These are phyloP conservation scores for Charina bottae DNA, from an alignment of 2,113 vertebrate genomes.

Conservation along the genomic window DNA sequence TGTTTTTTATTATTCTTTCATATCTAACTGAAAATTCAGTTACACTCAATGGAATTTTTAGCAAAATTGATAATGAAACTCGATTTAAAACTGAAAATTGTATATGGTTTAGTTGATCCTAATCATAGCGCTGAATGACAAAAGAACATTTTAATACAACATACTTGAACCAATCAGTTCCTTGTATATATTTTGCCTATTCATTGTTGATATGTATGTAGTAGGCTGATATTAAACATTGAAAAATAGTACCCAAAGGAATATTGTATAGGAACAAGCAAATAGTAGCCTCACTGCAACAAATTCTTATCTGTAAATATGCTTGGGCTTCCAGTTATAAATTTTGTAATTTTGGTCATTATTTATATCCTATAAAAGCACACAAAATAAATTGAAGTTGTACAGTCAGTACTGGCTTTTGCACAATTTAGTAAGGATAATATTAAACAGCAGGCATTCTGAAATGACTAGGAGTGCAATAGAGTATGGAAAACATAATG, in stretches of 20 bases:
- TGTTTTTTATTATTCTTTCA: constrained; percentile 93
- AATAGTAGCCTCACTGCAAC: constrained; percentile 86
- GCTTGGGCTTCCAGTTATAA: constrained; percentile 98
- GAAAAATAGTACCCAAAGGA: constrained; percentile 88
- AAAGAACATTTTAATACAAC: constrained; percentile 91
- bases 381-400: constrained; percentile 97
- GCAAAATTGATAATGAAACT: constrained; percentile 79
- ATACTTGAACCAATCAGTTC: constrained; percentile 90
- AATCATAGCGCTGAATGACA: constrained; percentile 86
- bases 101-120: constrained; percentile 86
- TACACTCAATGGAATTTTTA: constrained; percentile 81
- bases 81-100: constrained; percentile 84
- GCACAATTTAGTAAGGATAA: constrained; percentile 40
- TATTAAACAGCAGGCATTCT: neutral
- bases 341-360: constrained; percentile 99
- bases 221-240: constrained; percentile 81
- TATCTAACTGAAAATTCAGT: constrained; percentile 83
- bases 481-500: neutral
- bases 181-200: constrained; percentile 97
- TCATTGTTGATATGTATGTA: constrained; percentile 98
- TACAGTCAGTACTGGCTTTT: constrained; percentile 78
- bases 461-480: neutral
- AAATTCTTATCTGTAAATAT: constrained; percentile 90
- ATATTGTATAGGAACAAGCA: constrained; percentile 82
- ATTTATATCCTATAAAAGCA: constrained; percentile 99